phyloP scores from a whole-genome alignment of 1,140 invertebrate species.

The Drosophila paulistorum region DNA sequence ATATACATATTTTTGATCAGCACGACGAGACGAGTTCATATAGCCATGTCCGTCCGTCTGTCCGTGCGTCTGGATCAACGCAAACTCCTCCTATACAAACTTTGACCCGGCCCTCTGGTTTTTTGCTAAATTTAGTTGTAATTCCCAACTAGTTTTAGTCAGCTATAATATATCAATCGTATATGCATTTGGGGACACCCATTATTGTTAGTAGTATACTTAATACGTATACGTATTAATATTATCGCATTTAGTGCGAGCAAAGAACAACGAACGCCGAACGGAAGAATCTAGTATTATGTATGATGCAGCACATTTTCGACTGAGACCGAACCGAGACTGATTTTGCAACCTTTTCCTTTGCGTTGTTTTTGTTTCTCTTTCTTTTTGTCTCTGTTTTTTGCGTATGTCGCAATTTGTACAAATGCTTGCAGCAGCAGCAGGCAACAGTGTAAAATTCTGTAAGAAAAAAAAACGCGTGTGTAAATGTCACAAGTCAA shows the following conservation, averaged over 20 bases:
- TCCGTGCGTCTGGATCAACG: no score
- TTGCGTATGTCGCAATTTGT: constrained; percentile 53
- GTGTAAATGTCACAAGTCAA: constrained; percentile 71
- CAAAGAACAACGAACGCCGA: background rate
- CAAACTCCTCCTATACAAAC: no score
- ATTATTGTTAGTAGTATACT: no score
- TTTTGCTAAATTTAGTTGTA: no score
- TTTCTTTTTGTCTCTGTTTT: constrained; percentile 25
- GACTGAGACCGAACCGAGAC: constrained; percentile 6
- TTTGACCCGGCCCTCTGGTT: no score
- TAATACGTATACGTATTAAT: constrained; percentile 3
- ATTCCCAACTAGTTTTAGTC: no score
- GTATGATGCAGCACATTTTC: constrained; percentile 56
- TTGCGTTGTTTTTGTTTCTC: constrained; percentile 28
- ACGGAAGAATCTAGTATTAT: constrained; percentile 10
- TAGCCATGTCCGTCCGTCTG: no score
- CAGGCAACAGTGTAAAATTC: constrained; percentile 29
- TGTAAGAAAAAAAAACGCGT: constrained; percentile 36
- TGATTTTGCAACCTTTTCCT: constrained; percentile 36
- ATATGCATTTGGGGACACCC: no score
- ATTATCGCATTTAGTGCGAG: constrained; percentile 12
- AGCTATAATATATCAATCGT: no score
- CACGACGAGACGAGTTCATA: no score
- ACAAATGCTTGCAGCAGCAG: constrained; percentile 28
- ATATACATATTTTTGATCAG: no score